These are phyloP conservation scores for Morus bassanus DNA, from an alignment of 2,797 vertebrate genomes.

Conservation along the genomic window DNA sequence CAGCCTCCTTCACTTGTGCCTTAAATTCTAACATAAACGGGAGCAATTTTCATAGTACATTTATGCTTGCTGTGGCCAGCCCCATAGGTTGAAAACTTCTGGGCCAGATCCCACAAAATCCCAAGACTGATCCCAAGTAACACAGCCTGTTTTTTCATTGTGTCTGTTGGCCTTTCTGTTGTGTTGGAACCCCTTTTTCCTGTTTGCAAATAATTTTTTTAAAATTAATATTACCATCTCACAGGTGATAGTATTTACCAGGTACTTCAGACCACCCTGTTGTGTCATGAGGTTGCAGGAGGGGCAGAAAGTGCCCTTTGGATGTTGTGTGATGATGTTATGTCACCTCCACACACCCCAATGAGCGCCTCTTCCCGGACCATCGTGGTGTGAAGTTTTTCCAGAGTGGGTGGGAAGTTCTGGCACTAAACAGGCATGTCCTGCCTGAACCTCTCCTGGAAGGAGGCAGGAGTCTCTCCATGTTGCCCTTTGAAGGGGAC, in stretches of 20 bases:
- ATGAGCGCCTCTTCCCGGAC: not conserved
- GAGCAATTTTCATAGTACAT: not conserved
- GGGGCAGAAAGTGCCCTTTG: not conserved
- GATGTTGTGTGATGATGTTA: not conserved
- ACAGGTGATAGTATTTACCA: not conserved
- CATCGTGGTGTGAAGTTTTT: not conserved
- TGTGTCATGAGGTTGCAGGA: not conserved
- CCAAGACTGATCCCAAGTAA: not conserved
- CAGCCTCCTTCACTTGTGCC: rapidly evolving
- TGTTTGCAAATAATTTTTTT: not conserved
- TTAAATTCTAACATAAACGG: not conserved
- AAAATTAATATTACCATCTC: not conserved
- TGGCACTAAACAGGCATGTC: not conserved
- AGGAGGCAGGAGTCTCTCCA: not conserved
- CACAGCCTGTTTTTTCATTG: rapidly evolving
- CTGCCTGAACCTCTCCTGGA: not conserved
- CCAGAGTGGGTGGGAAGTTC: not conserved
- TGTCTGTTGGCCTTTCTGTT: not conserved
- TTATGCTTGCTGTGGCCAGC: not conserved
- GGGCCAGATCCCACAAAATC: not conserved
- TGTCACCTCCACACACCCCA: not conserved
- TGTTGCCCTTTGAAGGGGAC: not conserved
- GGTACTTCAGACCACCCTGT: not conserved
- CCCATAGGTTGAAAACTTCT: not conserved
- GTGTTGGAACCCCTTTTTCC: not conserved